Evolutionary conservation across 1,140 invertebrate genomes (phyloP), one percentile per base, ranked within the genome.

Genomic region (Phymorhynchus buccinoides): DNA sequence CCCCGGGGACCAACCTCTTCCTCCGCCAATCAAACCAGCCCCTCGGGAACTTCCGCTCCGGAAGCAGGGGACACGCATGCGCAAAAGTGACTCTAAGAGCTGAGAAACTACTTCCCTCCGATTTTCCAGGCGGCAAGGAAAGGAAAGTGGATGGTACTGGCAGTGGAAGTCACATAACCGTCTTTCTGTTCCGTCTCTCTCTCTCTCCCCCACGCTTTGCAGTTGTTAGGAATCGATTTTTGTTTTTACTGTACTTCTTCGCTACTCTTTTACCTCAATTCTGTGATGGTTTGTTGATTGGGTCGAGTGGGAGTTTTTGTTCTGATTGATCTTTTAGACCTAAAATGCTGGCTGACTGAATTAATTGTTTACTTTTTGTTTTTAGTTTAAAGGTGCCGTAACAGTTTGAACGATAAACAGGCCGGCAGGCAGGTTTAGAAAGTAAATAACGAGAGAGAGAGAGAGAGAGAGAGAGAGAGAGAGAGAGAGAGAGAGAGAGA

Each of bases 1-100:
- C 6, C 44, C 79, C 44, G n/a, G 35, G 62, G 22, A n/a, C 81
- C 62, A 39, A n/a, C 68, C 62, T 83, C 22, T 71, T 83, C 73
- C 39, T 44, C 39, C 62, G 41, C 62, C 22, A 71, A 71, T 22
- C 39, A 37, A 71, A 41, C 30, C 32, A 14, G 35, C n/a, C 39
- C 81, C 81, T 0, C 32, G 41, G 81, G 81, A 66, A 83, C 62
- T 73, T 44, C 35, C 14, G 81, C 81, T 62, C 32, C 62, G 81
- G 81, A 83, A 83, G 81, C 44, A 14, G 81, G 39, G 3, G 39
- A 71, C 81, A 73, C 81, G 81, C 56, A 41, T 27, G 52, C 52
- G 66, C 81, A n/a, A n/a, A 71, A 71, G 75, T 78, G 75, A 22
- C 75, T 78, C 42, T 78, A 6, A 52, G 41, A 32, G 44, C 78